phyloP scores from a whole-genome alignment of 2,888 invertebrate genomes.

The Macrosoma leucophasiata region DNA sequence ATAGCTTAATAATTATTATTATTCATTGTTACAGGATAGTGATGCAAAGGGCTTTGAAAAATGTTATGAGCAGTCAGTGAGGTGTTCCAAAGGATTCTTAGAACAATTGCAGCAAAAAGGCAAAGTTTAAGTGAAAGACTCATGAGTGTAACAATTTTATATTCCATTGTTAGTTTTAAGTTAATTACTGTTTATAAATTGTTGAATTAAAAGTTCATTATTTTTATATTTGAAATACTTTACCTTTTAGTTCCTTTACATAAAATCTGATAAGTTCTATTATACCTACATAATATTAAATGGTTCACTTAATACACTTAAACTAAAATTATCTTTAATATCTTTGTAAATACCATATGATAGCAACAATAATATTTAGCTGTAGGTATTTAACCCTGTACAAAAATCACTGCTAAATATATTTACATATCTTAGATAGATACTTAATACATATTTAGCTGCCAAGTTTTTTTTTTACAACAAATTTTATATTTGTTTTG shows the following conservation, averaged over 20 bases:
- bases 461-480: not conserved
- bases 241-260: not conserved
- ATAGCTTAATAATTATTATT: too few species aligned
- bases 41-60: constrained; percentile 59
- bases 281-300: too few species aligned
- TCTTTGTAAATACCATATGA: too few species aligned
- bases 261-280: too few species aligned
- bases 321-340: too few species aligned
- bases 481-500: not conserved
- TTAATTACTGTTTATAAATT: not conserved
- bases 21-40: constrained; percentile 44
- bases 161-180: constrained; percentile 2
- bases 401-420: not conserved
- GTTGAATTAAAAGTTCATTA: not conserved
- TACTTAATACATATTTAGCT: not conserved
- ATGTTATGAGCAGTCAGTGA: constrained; percentile 62
- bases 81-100: constrained; percentile 61
- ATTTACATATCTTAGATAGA: not conserved
- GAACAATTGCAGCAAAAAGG: constrained; percentile 39
- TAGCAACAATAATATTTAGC: too few species aligned
- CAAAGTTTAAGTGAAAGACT: constrained; percentile 19
- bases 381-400: not conserved
- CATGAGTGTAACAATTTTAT: not conserved
- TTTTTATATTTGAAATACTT: not conserved
- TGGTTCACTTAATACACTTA: too few species aligned